A percentile compares a stretch with the other conserved stretches of the same genome.
These are phyloP conservation scores for Zaprionus africanus DNA, from an alignment of 1,140 invertebrate genomes.

Conservation along the genomic window DNA sequence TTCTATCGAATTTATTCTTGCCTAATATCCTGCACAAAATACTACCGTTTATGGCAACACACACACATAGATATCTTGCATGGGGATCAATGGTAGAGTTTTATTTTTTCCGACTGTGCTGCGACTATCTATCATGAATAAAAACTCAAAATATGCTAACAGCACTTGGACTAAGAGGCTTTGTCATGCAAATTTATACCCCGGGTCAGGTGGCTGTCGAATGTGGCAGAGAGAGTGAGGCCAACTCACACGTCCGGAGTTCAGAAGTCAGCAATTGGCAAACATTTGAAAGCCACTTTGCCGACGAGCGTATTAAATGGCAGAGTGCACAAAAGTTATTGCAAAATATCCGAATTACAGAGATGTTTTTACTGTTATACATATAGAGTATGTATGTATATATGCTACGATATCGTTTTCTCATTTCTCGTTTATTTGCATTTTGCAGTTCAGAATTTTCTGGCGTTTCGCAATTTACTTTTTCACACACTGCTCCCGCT, in stretches of 20 bases:
- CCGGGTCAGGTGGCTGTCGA: constrained; percentile 8
- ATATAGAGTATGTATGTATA: too few species aligned
- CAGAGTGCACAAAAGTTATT: constrained; percentile 66
- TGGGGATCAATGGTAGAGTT: constrained; percentile 1
- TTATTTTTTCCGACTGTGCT: neutral
- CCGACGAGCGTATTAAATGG: constrained; percentile 55
- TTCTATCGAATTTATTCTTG: neutral
- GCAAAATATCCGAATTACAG: constrained; percentile 57
- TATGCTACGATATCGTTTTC: constrained; percentile 1
- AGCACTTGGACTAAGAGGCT: constrained; percentile 56
- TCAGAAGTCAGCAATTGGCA: constrained; percentile 68
- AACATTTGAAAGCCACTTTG: constrained; percentile 68
- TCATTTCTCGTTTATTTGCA: constrained; percentile 37
- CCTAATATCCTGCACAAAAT: neutral
- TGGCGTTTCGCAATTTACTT: constrained; percentile 69
- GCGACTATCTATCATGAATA: constrained; percentile 61
- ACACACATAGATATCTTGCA: neutral
- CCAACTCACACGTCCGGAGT: constrained; percentile 39
- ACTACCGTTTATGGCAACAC: neutral
- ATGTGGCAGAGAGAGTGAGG: neutral
- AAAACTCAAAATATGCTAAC: constrained; percentile 49
- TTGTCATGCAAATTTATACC: constrained; percentile 67
- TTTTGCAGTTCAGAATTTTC: constrained; percentile 53
- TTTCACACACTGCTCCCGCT: constrained; percentile 31
- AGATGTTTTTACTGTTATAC: constrained; percentile 23